Percentiles rank a stretch among this genome's conserved stretches.
Conservation (phyloP, 2,888 invertebrate genomes). For the Tenthredo amoena region DNA sequence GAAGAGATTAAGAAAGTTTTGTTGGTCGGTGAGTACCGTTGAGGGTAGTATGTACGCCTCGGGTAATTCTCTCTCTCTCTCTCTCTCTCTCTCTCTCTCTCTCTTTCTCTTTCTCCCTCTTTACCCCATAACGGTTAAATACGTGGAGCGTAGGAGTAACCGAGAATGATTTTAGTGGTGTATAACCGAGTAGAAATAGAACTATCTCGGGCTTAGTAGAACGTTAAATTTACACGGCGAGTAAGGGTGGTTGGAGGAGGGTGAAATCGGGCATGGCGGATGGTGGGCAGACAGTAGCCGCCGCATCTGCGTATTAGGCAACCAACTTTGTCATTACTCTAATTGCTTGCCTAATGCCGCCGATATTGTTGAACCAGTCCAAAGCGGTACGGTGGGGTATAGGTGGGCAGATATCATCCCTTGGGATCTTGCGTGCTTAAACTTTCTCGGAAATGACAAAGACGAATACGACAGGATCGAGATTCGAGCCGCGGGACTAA, state of each 20-base stretch:
- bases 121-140: slow-evolving; percentile 19
- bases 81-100: no score
- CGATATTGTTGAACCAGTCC: slow-evolving; percentile 47
- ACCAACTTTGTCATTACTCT: slow-evolving; percentile 69
- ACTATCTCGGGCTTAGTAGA: slow-evolving; percentile 42
- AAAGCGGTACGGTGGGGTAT: neutral
- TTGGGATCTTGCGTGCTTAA: slow-evolving; percentile 1
- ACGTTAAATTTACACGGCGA: slow-evolving; percentile 46
- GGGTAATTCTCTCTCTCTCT: neutral
- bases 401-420: slow-evolving; percentile 33
- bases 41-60: slow-evolving; percentile 12
- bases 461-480: neutral
- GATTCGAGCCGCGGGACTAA: neutral
- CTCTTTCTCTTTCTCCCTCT: neutral
- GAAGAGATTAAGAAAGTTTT: slow-evolving; percentile 39
- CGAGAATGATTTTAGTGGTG: slow-evolving; percentile 39
- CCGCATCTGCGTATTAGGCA: slow-evolving; percentile 63
- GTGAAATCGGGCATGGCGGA: neutral
- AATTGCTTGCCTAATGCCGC: slow-evolving; percentile 64
- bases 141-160: neutral
- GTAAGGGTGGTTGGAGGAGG: neutral
- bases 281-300: slow-evolving; percentile 39
- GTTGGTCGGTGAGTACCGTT: slow-evolving; percentile 28
- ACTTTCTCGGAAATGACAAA: neutral
- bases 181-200: slow-evolving; percentile 46